Percentiles rank a stretch among this genome's conserved stretches.
Conservation (phyloP, 2,113 vertebrate species). For the Murina feae region DNA sequence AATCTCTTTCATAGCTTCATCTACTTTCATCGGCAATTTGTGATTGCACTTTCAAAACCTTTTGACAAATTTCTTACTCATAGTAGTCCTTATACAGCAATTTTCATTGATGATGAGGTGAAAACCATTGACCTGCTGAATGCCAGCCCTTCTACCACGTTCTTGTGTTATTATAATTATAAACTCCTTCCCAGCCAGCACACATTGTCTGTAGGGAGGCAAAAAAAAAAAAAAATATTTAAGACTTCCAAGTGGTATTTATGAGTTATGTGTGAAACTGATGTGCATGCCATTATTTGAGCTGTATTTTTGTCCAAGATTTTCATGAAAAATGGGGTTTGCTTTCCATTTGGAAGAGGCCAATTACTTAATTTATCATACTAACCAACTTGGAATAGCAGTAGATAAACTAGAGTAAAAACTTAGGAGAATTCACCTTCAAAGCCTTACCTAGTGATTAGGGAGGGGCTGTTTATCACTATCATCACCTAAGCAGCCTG, state of each 20-base stretch:
- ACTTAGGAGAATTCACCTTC: not conserved
- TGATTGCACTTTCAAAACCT: constrained; percentile 54
- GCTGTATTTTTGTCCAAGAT: not conserved
- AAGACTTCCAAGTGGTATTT: constrained; percentile 4
- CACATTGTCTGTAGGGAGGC: not conserved
- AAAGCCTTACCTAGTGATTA: not conserved
- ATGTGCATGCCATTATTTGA: not conserved
- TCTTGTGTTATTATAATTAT: not conserved
- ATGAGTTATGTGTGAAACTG: not conserved
- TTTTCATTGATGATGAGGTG: constrained; percentile 32
- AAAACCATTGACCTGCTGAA: constrained; percentile 1
- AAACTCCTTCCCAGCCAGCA: not conserved
- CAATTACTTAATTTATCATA: not conserved
- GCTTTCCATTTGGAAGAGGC: not conserved
- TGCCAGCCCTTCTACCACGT: not conserved
- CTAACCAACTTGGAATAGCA: not conserved
- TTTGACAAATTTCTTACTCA: constrained; percentile 52
- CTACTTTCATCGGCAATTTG: constrained; percentile 65
- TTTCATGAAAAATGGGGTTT: not conserved
- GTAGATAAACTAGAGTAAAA: not conserved
- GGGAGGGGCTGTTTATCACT: not conserved
- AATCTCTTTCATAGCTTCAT: constrained; percentile 64
- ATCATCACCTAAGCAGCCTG: not conserved
- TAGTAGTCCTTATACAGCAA: constrained; percentile 1
- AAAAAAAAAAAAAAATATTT: not conserved